phyloP scores from a whole-genome alignment of 2,888 invertebrate genomes.

The Nebria brevicollis region DNA sequence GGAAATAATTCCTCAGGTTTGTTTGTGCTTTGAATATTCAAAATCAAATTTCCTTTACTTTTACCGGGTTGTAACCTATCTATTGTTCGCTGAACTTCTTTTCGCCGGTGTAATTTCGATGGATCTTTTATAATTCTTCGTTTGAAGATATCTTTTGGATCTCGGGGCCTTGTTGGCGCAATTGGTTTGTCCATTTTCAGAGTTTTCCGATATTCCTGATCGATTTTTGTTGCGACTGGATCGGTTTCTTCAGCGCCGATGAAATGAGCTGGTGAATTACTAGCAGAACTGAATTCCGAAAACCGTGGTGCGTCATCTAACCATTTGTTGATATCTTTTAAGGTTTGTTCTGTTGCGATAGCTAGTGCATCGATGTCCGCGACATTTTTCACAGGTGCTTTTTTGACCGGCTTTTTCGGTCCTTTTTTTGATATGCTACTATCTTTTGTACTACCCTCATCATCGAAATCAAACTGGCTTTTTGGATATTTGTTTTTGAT shows the following conservation, averaged over 20 bases:
- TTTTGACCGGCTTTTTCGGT: slow-evolving; percentile 52
- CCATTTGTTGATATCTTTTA: slow-evolving; percentile 91
- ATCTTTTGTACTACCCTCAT: slow-evolving; percentile 56
- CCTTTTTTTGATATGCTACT: slow-evolving; percentile 54
- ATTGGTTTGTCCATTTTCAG: slow-evolving; percentile 50
- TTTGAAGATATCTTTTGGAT: slow-evolving; percentile 49
- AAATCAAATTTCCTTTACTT: slow-evolving; percentile 85
- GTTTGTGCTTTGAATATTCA: slow-evolving; percentile 71
- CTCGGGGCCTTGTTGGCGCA: slow-evolving; percentile 24
- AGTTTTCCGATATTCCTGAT: slow-evolving; percentile 54
- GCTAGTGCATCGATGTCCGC: slow-evolving; percentile 73
- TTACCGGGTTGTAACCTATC: slow-evolving; percentile 87
- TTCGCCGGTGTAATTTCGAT: slow-evolving; percentile 63
- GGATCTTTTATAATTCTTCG: slow-evolving; percentile 54
- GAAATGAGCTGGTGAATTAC: slow-evolving; percentile 79
- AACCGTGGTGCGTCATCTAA: slow-evolving; percentile 84
- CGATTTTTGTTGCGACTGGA: slow-evolving; percentile 62
- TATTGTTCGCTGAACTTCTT: slow-evolving; percentile 84
- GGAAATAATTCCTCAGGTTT: slow-evolving; percentile 71
- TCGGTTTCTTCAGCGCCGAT: slow-evolving; percentile 72
- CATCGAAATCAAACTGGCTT: slow-evolving; percentile 54
- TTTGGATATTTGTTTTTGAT: slow-evolving; percentile 48
- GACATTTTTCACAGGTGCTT: slow-evolving; percentile 49
- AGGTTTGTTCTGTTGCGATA: slow-evolving; percentile 78
- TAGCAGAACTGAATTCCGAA: slow-evolving; percentile 79